These are phyloP conservation scores for Siniperca obscura DNA, from an alignment of 2,797 vertebrate genomes.

Conservation along the genomic window DNA sequence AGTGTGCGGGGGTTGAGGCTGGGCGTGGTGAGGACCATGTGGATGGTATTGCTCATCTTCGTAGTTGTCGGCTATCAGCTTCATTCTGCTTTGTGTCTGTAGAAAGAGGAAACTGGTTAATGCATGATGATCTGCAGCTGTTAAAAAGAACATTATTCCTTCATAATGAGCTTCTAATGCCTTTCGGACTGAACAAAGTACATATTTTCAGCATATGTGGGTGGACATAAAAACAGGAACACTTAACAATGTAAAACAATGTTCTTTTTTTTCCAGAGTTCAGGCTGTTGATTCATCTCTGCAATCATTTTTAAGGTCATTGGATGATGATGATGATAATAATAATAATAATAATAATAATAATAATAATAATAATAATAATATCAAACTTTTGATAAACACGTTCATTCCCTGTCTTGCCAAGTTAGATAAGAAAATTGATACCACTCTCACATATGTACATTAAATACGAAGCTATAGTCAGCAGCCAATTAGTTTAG, in stretches of 20 bases:
- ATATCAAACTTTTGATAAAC: neutral
- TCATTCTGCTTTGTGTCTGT: slow-evolving; percentile 98
- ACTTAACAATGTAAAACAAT: neutral
- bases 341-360: no score
- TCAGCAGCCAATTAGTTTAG: neutral
- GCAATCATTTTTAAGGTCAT: neutral
- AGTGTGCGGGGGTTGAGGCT: slow-evolving; percentile 76
- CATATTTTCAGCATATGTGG: slow-evolving; percentile 11
- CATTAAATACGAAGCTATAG: neutral
- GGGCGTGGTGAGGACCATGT: slow-evolving; percentile 81
- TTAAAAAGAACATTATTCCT: neutral
- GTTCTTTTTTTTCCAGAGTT: neutral
- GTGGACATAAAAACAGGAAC: slow-evolving; percentile 11
- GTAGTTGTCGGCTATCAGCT: slow-evolving; percentile 96
- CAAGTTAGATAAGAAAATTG: neutral
- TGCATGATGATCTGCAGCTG: neutral
- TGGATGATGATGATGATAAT: no score
- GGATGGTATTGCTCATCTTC: slow-evolving; percentile 91
- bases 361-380: no score
- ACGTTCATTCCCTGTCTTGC: neutral
- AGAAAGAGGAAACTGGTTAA: slow-evolving; percentile 12
- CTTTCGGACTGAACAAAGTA: slow-evolving; percentile 1
- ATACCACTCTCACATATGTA: neutral
- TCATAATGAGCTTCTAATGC: slow-evolving; percentile 10
- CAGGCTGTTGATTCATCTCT: neutral